Base-by-base conservation (phyloP, 2,797 vertebrate genomes). In the Sylvilagus floridanus region DNA sequence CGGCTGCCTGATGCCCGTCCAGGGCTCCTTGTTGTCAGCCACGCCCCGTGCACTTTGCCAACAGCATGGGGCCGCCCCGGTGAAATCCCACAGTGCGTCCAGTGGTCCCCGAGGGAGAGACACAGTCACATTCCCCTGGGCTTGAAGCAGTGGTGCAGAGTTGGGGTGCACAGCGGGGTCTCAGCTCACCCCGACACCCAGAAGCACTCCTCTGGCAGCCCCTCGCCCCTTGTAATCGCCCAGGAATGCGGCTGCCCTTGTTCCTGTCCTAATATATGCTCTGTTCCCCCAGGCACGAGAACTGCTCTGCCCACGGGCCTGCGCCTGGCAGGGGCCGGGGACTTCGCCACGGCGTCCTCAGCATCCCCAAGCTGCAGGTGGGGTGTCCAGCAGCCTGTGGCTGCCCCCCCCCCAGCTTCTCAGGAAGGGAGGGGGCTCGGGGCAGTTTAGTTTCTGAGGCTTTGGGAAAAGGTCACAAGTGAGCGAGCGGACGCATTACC, bases 141-240 rank as follows among this genome's bases (percentile, higher is more conserved):
- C 81, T 89, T 66, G 50, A 77, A 87, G 76, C 52, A 66, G 0
- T 76, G 79, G 83, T 28, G 22, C 75, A 73, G 54, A 84, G 84
- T 81, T 69, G 73, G 54, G 42, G 42, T 77, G 47, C 5, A 11
- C 42, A 17, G 16, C 22, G 30, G 77, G 37, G 86, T 26, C 75
- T 84, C 52, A 54, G 77, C 87, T 89, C 78, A 91, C 72, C 84
- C 91, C 86, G 71, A 96, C 86, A 90, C 91, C 37, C 65, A 50
- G 84, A 66, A 85, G 52, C 83, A 52, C 47, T 88, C 62, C 82
- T n/a, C 62, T 94, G 92, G 81, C 52, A 78, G 42, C 12, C 5
- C 26, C 4, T 19, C 21, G 21, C 52, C 52, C 66, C 81, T 93
- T 79, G 47, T 95, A 88, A 93, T 89, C 60, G 37, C 16, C 91